Base-by-base conservation (phyloP, 2,113 vertebrate genomes). In the Melanocharis versteri region DNA sequence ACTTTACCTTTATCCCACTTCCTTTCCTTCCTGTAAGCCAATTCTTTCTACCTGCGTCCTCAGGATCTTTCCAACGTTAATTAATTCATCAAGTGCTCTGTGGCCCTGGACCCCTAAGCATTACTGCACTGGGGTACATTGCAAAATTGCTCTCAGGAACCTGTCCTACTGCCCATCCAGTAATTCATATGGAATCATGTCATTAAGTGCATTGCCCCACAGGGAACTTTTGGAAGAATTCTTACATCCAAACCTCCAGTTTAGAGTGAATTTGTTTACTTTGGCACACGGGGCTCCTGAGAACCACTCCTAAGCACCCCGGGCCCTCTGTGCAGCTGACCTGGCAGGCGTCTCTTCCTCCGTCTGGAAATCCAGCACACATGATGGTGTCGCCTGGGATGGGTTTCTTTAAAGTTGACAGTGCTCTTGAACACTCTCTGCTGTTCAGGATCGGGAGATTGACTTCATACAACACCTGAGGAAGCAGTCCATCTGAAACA, bases 261-360 rank as follows among this genome's bases (percentile, higher is more conserved):
- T 87, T 47, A 16, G 11, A 54, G 14, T 9, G 15, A 21, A 42
- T 50, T 70, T 68, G 60, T 87, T 78, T 28, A 20, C 6, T 81
- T 27, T 35, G 54, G 62, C 40, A 60, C 39, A 56, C 19, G 47
- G n/a, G 39, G 66, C 30, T 75, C 48, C 72, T 60, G 37, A 31
- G 76, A 27, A 87, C 48, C 61, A 14, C 44, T 11, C 26, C 5
- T 20, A 5, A 45, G 71, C 35, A 42, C 23, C 15, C 31, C 27
- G 61, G 33, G 44, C 26, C 13, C 26, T 47, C 23, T 35, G 62
- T 10, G 54, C 48, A 17, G 53, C 97, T 88, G 95, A 99, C 99
- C 98, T 99, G 99, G 81, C 99, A 99, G 22, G 99, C 98, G 68
- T 99, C 99, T 92, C 75, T 98, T 19, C 98, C 98, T 91, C 99